Percentiles rank a stretch among this genome's conserved stretches.
These are phyloP conservation scores for Drosophila stalkeri DNA, from an alignment of 2,888 invertebrate genomes.

Conservation along the genomic window DNA sequence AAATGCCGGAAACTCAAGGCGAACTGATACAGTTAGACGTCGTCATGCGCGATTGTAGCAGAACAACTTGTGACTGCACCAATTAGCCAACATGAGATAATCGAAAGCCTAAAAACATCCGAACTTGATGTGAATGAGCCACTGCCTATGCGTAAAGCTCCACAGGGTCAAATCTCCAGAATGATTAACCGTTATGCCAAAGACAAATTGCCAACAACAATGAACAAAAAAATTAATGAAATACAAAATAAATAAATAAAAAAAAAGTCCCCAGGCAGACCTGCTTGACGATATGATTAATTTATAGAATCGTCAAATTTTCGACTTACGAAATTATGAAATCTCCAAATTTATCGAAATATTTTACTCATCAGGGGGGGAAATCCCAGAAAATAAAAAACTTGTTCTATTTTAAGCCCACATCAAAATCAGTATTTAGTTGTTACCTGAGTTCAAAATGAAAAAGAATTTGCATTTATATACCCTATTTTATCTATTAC, in stretches of 20 bases:
- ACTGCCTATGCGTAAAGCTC: constrained; percentile 11
- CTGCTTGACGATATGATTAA: constrained; percentile 20
- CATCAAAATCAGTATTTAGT: too few species aligned
- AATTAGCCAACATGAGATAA: constrained; percentile 32
- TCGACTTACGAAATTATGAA: constrained; percentile 15
- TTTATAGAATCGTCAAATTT: constrained; percentile 8
- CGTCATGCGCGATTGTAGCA: constrained; percentile 40
- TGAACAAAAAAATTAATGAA: constrained; percentile 6
- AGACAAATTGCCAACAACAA: constrained; percentile 26
- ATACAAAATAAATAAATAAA: not conserved
- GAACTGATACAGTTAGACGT: constrained; percentile 47
- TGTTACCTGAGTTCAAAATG: too few species aligned
- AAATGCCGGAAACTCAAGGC: constrained; percentile 65
- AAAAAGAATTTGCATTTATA: too few species aligned
- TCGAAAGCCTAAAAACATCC: constrained; percentile 24
- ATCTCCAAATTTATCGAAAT: constrained; percentile 3
- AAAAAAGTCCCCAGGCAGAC: not conserved
- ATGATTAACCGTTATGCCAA: constrained; percentile 50
- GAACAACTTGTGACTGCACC: constrained; percentile 40
- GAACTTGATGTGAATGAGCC: constrained; percentile 54
- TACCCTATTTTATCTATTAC: too few species aligned
- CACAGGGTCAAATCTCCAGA: constrained; percentile 45
- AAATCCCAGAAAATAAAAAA: not conserved
- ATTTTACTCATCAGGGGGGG: not conserved
- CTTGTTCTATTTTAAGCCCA: too few species aligned